Conservation (phyloP, 1,140 invertebrate species). For the Drosophila gunungcola region DNA sequence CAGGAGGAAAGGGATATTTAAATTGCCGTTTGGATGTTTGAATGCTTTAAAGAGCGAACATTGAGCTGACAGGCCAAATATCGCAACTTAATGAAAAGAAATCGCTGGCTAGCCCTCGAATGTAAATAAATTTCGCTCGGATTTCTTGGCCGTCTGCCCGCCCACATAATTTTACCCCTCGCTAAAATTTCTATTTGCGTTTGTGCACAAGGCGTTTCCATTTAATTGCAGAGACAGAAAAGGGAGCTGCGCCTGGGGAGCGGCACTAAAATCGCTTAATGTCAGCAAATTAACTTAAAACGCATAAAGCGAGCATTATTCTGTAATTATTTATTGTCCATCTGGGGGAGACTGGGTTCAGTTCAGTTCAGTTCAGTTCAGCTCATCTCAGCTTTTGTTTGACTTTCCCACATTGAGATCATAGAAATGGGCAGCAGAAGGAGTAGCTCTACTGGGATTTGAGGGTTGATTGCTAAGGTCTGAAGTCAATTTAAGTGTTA, state of each 20-base stretch:
- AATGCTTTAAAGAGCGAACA: slow-evolving; percentile 6
- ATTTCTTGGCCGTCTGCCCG: slow-evolving; percentile 64
- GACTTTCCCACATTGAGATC: slow-evolving; percentile 61
- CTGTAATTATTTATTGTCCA: slow-evolving; percentile 78
- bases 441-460: slow-evolving; percentile 3
- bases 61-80: not conserved
- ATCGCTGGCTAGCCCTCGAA: slow-evolving; percentile 37
- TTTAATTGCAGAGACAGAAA: slow-evolving; percentile 61
- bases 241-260: slow-evolving; percentile 39
- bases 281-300: slow-evolving; percentile 83
- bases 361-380: slow-evolving; percentile 2
- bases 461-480: slow-evolving; percentile 24
- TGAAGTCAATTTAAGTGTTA: not conserved
- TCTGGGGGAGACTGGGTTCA: not conserved
- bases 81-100: slow-evolving; percentile 41
- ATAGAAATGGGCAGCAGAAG: slow-evolving; percentile 6
- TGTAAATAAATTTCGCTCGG: slow-evolving; percentile 35
- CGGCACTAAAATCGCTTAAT: slow-evolving; percentile 79
- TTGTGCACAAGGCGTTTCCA: slow-evolving; percentile 65
- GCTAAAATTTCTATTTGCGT: slow-evolving; percentile 60
- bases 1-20: slow-evolving; percentile 11
- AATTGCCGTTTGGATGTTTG: slow-evolving; percentile 3
- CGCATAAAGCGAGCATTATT: slow-evolving; percentile 83
- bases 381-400: slow-evolving; percentile 53
- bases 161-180: slow-evolving; percentile 47